Conservation (phyloP, 2,113 vertebrate species). For the Procavia capensis region DNA sequence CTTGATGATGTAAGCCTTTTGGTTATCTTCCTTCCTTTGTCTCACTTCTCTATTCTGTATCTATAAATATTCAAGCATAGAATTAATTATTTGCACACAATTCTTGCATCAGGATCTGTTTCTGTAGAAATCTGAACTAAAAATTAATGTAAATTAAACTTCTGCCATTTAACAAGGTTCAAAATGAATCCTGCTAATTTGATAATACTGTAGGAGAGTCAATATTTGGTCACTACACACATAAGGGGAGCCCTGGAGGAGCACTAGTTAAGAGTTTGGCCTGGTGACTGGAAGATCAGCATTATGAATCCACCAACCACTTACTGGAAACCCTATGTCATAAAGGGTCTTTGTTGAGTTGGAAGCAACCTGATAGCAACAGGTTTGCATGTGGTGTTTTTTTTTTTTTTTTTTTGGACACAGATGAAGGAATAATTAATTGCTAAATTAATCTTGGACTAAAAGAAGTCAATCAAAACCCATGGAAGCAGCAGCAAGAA, state of each 20-base stretch:
- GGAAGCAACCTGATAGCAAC: too few species aligned
- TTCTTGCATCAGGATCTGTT: background rate
- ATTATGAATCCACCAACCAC: too few species aligned
- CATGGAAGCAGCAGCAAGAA: too few species aligned
- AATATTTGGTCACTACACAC: conserved; percentile 12
- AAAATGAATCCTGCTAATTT: conserved; percentile 40
- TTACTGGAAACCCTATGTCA: too few species aligned
- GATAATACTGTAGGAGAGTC: conserved; percentile 8
- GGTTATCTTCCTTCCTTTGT: background rate
- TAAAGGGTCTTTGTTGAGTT: too few species aligned
- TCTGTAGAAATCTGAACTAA: conserved; percentile 7
- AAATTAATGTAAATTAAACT: conserved; percentile 21
- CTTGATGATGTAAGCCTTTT: background rate
- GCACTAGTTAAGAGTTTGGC: too few species aligned
- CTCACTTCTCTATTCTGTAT: background rate
- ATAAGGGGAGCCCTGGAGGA: background rate
- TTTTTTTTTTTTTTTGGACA: background rate
- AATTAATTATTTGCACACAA: conserved; percentile 13
- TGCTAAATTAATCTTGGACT: background rate
- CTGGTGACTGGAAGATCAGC: too few species aligned
- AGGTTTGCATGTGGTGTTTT: too few species aligned
- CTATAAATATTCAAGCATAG: background rate
- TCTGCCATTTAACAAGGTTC: background rate
- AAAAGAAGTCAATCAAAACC: background rate
- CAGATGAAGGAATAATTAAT: conserved; percentile 9